Evolutionary conservation across 2,797 vertebrate genomes (phyloP).

Genomic region (Lepidocolaptes lacrymiger): DNA sequence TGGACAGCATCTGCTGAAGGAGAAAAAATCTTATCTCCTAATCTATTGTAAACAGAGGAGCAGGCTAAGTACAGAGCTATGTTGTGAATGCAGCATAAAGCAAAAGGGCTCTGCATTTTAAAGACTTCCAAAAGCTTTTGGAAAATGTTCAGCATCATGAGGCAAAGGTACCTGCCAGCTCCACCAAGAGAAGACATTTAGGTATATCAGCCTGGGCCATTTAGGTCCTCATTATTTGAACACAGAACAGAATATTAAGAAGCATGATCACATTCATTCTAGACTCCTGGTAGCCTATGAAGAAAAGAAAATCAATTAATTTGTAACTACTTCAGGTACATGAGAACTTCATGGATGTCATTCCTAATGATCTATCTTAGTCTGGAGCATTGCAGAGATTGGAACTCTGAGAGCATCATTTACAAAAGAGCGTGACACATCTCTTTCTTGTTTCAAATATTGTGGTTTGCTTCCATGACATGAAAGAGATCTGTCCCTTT

Average conservation of each 20-base stretch:
- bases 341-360: background rate
- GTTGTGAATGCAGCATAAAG: background rate
- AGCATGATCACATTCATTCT: background rate
- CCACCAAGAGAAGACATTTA: background rate
- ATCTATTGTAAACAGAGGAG: background rate
- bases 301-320: background rate
- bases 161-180: background rate
- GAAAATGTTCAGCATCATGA: background rate
- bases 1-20: background rate
- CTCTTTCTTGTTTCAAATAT: background rate
- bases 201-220: background rate
- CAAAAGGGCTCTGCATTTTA: background rate
- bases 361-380: background rate
- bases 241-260: background rate
- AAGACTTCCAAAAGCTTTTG: background rate
- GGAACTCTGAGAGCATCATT: background rate
- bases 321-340: background rate
- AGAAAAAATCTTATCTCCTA: background rate
- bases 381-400: background rate
- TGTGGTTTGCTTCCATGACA: background rate
- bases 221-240: background rate
- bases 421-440: background rate
- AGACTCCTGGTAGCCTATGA: background rate
- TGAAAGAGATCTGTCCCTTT: rapidly evolving
- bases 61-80: background rate